Base-by-base conservation (phyloP, 2,113 vertebrate species). In the Scopus umbretta region DNA sequence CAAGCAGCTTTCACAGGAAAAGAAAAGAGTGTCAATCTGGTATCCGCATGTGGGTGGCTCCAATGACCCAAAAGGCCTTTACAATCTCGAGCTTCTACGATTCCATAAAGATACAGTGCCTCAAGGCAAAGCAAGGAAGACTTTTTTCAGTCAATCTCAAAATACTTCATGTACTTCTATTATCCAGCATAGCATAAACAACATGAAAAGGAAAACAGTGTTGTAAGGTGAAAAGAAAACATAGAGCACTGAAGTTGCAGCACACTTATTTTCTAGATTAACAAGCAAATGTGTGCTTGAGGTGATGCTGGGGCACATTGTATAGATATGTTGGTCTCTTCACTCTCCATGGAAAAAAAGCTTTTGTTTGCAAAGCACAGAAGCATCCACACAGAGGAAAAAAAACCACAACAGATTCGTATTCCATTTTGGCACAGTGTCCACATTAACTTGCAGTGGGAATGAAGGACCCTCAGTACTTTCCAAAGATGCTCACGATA, bases 1-100 rank as follows among this genome's bases (percentile, higher is more conserved):
- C 72, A 67, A 91, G 43, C 80, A 96, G 86, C 88, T 89, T 81
- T 82, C 62, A 68, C 42, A 82, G 78, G 34, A 68, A 79, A 95
- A 92, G 56, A 95, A 96, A 96, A 63, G 80, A 71, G n/a, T 79
- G 45, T 47, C 55, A 72, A 87, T 84, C 25, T 8, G 10, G 42
- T 16, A 16, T 47, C 2, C 0, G 53, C 38, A 91, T 0, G 0
- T 20, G 29, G 47, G 36, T 91, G 52, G 26, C 26, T 94, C 70
- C 52, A 58, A 7, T 40, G 55, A 80, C 84, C 90, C 65, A 74
- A 83, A 90, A 74, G 34, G 6, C 36, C 70, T 91, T 86, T 74
- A 70, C 34, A 85, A 74, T 80, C 82, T 82, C 66, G 59, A 80
- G 59, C 16, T 92, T 81, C 70, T 89, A 6, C 4, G 32, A 91